These are phyloP conservation scores for Ceratina calcarata DNA, from an alignment of 1,140 invertebrate genomes.

Conservation along the genomic window DNA sequence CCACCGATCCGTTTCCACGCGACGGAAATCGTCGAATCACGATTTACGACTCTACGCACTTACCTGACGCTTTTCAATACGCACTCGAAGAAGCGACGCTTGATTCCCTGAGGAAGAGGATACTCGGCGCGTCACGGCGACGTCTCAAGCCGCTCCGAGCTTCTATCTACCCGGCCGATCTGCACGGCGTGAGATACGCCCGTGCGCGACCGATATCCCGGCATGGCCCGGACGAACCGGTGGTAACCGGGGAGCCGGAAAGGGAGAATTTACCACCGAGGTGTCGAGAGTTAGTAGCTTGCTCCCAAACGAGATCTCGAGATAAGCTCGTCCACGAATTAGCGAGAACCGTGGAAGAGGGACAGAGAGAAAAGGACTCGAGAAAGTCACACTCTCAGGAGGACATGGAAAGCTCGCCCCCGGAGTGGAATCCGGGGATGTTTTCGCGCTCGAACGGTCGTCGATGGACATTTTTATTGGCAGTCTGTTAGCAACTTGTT, in stretches of 20 bases:
- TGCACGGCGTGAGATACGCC: constrained; percentile 59
- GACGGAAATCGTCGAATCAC: constrained; percentile 44
- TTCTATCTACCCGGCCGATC: constrained; percentile 63
- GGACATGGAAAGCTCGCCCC: constrained; percentile 4
- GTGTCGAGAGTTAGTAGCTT: constrained; percentile 70
- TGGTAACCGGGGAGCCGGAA: constrained; percentile 29
- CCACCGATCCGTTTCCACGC: constrained; percentile 33
- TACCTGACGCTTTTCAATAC: constrained; percentile 38
- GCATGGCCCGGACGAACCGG: not conserved
- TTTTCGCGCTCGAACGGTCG: not conserved
- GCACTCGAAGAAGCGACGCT: not conserved
- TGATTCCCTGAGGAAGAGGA: constrained; percentile 27
- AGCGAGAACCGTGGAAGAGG: constrained; percentile 34
- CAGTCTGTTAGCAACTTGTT: not conserved
- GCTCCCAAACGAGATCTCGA: constrained; percentile 60
- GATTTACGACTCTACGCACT: constrained; percentile 61
- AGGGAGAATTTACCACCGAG: constrained; percentile 61
- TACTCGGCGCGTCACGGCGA: constrained; percentile 1
- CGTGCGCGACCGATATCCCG: constrained; percentile 36
- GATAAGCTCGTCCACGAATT: constrained; percentile 64
- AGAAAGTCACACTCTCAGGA: constrained; percentile 48
- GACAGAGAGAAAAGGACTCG: not conserved
- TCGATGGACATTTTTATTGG: constrained; percentile 19
- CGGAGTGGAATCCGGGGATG: constrained; percentile 15
- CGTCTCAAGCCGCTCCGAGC: constrained; percentile 6